Conservation (phyloP, 2,888 invertebrate species). For the Orchestes rusci region DNA sequence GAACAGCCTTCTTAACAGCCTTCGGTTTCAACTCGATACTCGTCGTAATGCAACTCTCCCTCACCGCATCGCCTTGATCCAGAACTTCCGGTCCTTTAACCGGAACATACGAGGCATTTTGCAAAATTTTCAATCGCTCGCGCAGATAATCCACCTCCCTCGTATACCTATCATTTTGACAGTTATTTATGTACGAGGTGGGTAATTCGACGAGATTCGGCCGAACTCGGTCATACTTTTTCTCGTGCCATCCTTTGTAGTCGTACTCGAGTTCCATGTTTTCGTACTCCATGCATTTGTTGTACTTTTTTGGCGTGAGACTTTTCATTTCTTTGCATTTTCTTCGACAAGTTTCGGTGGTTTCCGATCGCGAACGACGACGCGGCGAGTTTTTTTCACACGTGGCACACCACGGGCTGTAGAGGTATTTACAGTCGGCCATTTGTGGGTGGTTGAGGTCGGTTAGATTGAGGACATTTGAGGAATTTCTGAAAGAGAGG, state of each 20-base stretch:
- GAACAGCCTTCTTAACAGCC: slow-evolving; percentile 17
- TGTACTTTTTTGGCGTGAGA: slow-evolving; percentile 36
- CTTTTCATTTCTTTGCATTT: slow-evolving; percentile 41
- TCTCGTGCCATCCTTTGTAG: slow-evolving; percentile 33
- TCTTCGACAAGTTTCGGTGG: slow-evolving; percentile 36
- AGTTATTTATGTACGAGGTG: slow-evolving; percentile 43
- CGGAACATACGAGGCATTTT: slow-evolving; percentile 25
- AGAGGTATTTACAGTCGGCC: slow-evolving; percentile 39
- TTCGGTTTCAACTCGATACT: slow-evolving; percentile 23
- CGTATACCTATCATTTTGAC: slow-evolving; percentile 37
- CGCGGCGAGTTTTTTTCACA: slow-evolving; percentile 41
- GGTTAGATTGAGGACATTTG: too few species aligned
- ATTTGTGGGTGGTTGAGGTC: too few species aligned
- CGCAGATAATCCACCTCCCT: slow-evolving; percentile 38
- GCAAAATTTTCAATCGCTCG: slow-evolving; percentile 36
- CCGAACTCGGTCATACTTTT: slow-evolving; percentile 34
- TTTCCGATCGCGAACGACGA: slow-evolving; percentile 40
- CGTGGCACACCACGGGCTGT: slow-evolving; percentile 41
- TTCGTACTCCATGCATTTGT: slow-evolving; percentile 38
- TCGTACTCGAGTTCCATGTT: slow-evolving; percentile 41
- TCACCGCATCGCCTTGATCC: slow-evolving; percentile 11
- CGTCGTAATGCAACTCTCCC: slow-evolving; percentile 12
- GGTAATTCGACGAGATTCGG: slow-evolving; percentile 41
- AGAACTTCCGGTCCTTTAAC: slow-evolving; percentile 8
- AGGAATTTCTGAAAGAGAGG: too few species aligned